Evolutionary conservation across 2,888 invertebrate genomes (phyloP), one percentile per base, ranked within the genome.

Genomic region (Ornithoptera priamus): DNA sequence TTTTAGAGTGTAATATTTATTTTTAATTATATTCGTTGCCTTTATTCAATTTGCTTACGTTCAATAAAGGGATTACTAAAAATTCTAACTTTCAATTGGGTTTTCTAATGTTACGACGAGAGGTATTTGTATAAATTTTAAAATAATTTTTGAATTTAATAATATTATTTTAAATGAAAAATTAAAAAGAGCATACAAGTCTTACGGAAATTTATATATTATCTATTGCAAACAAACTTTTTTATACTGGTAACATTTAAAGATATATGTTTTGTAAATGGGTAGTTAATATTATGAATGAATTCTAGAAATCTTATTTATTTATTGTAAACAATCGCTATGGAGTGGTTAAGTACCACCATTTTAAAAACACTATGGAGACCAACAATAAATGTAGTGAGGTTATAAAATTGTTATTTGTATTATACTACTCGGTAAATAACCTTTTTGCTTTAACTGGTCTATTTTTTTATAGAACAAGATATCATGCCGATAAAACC

Each of bases 401-500:
- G 92, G 92, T 91, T 86, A 86, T 85, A 64, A 64, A 62, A 46
- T 42, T 71, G 30, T 64, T 61, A 63, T 64, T n/a, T 53, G 59
- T 69, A 65, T 59, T 36, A 22, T 67, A 67, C 12, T 15, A 20
- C 30, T 18, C 12, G 30, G 7, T 39, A 17, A 24, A 30, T 6
- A 62, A 67, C 20, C 53, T 53, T 53, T 60, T 53, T 22, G 5
- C 7, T 61, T 20, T 36, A 58, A 22, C 15, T 5, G 8, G 12
- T 65, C 63, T 20, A 53, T 53, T 53, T 0, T n/a, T 53, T 53
- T 53, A 53, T 53, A 93, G 93, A 72, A 88, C 89, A 36, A 81
- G 95, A 74, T 95, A 95, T 84, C 93, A 95, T 88, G 93, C 94
- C 68, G 94, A 94, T 71, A 94, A 94, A 89, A 76, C 95, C 2